Evolutionary conservation across 2,797 vertebrate species (phyloP), one percentile per base, ranked within the genome.

Genomic region (Chrysocyon brachyurus): DNA sequence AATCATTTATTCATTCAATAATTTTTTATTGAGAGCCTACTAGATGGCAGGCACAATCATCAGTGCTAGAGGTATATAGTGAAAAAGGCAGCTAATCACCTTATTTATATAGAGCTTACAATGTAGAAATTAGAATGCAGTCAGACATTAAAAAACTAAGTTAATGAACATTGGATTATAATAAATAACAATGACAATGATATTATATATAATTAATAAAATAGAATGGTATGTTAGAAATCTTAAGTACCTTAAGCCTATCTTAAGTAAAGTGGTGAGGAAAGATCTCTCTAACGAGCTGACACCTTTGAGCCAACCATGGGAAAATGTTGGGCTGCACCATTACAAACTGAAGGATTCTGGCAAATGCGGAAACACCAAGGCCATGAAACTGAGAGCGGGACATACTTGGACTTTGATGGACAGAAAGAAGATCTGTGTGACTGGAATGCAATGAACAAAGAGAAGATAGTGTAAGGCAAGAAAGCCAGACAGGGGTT

Each of bases 1-100:
- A 92, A 59, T 94, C 81, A 93, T 90, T 87, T 85, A 70, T 91
- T 84, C 81, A 81, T 93, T 87, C 64, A 54, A 57, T 15, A n/a
- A 33, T 85, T 85, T 92, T 94, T 95, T 57, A 88, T 63, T 92
- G 66, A 93, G 68, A 15, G 5, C 31, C 31, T 57, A 46, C 52
- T 90, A n/a, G 12, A 68, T 79, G 52, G 19, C 24, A 77, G 26
- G 40, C 12, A 94, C 17, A 84, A 59, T 83, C 90, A n/a, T 84
- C 17, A n/a, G 75, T 24, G 7, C n/a, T 90, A 54, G 4, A 88
- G 33, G 68, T 36, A 82, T 0, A 57, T 33, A 19, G 1, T 19
- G 36, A 33, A 87, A 81, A 88, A 63, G 56, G 40, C 6, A 59
- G 17, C 6, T 59, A 78, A 33, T 17, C 26, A 26, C 24, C 11